Evolutionary conservation across 1,140 invertebrate genomes (phyloP).

Genomic region (Eurosta solidaginis): DNA sequence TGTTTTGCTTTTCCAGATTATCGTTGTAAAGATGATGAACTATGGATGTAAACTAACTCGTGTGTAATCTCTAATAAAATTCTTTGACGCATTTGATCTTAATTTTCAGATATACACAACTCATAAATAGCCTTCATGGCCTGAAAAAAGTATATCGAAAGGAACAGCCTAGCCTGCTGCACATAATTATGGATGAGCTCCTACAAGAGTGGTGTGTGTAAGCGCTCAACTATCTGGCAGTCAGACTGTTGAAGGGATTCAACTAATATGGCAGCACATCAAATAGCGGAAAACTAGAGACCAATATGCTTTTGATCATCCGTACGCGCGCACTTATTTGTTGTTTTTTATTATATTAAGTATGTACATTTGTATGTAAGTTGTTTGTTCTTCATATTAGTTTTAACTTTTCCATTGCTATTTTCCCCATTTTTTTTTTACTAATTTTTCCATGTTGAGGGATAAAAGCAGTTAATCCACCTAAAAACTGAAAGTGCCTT

Average conservation of each 20-base stretch:
- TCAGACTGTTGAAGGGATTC: background rate
- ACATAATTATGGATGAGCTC: background rate
- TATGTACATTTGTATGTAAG: background rate
- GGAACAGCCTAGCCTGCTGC: too few relatives aligned
- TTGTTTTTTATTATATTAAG: background rate
- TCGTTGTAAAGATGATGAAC: too few relatives aligned
- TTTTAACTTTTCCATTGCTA: background rate
- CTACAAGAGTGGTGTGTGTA: background rate
- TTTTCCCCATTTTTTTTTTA: background rate
- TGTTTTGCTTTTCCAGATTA: too few relatives aligned
- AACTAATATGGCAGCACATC: conserved; percentile 11
- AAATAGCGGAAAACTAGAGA: conserved; percentile 10
- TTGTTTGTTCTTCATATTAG: too few relatives aligned
- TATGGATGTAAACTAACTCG: too few relatives aligned
- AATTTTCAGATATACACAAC: too few relatives aligned
- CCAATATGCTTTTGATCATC: conserved; percentile 10
- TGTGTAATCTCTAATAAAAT: too few relatives aligned
- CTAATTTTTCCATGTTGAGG: background rate
- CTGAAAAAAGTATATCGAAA: too few relatives aligned
- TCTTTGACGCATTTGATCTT: too few relatives aligned
- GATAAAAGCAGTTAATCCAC: conserved; percentile 26
- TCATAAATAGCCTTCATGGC: too few relatives aligned
- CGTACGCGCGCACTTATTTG: background rate
- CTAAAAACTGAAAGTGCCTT: conserved; percentile 23
- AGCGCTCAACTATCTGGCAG: background rate